phyloP scores from a whole-genome alignment of 2,888 invertebrate genomes.

The Heterodera filipjevi region DNA sequence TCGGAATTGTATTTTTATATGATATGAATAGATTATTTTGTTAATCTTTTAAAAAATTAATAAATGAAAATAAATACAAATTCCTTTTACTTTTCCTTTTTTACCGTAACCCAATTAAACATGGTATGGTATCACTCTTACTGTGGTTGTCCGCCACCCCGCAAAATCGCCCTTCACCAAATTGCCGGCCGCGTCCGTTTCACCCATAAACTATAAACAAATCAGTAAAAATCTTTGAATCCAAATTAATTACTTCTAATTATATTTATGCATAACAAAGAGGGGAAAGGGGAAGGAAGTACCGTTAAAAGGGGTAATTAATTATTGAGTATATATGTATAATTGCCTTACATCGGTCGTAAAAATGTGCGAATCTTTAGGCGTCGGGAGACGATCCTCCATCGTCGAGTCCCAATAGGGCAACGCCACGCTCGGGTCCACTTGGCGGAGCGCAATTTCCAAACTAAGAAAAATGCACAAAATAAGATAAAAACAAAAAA shows the following conservation, averaged over 20 bases:
- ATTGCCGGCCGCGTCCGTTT: slow-evolving; percentile 36
- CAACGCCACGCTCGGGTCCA: slow-evolving; percentile 30
- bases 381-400: slow-evolving; percentile 42
- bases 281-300: too few relatives aligned
- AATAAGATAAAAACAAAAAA: too few relatives aligned
- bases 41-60: too few relatives aligned
- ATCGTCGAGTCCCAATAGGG: slow-evolving; percentile 37
- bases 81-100: too few relatives aligned
- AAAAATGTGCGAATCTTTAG: slow-evolving; percentile 53
- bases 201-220: slow-evolving; percentile 37
- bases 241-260: too few relatives aligned
- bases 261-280: not conserved
- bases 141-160: slow-evolving; percentile 52
- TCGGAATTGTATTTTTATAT: not conserved
- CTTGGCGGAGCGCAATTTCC: slow-evolving; percentile 33
- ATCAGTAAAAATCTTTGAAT: not conserved
- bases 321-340: not conserved
- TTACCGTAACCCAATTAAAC: too few relatives aligned
- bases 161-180: slow-evolving; percentile 51
- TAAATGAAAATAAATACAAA: too few relatives aligned
- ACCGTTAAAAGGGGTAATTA: too few relatives aligned
- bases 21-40: not conserved
- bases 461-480: not conserved
- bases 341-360: slow-evolving; percentile 29
- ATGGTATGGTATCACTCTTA: too few relatives aligned